Evolutionary conservation across 1,140 invertebrate species (phyloP).

Genomic region (Paracyclopina nana): DNA sequence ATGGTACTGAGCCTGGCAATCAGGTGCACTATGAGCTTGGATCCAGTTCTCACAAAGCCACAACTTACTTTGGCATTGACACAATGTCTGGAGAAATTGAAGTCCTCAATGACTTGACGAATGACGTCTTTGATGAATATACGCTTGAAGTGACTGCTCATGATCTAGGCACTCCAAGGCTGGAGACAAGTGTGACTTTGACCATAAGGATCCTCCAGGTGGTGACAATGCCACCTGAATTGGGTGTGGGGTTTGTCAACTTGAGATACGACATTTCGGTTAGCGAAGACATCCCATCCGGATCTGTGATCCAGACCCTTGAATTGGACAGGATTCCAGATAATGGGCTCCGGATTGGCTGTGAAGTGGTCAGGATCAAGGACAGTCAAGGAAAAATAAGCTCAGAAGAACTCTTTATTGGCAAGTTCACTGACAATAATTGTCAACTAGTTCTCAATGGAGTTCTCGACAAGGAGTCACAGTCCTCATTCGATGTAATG

Average conservation of each 20-base stretch:
- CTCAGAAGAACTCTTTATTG: not conserved
- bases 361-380: not conserved
- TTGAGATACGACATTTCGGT: not conserved
- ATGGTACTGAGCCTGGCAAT: conserved; percentile 11
- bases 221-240: conserved; percentile 1
- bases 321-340: too few relatives aligned
- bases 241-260: conserved; percentile 1
- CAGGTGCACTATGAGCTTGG: not conserved
- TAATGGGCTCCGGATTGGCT: not conserved
- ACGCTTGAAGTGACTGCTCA: not conserved
- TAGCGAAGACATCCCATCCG: not conserved
- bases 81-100: not conserved
- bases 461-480: not conserved
- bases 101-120: not conserved
- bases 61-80: not conserved
- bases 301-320: not conserved
- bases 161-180: not conserved
- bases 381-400: not conserved
- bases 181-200: not conserved
- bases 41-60: not conserved
- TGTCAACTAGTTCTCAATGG: not conserved
- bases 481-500: not conserved
- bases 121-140: not conserved
- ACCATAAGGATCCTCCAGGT: not conserved
- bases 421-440: not conserved